phyloP scores from a whole-genome alignment of 2,797 vertebrate species.

The Diceros bicornis region DNA sequence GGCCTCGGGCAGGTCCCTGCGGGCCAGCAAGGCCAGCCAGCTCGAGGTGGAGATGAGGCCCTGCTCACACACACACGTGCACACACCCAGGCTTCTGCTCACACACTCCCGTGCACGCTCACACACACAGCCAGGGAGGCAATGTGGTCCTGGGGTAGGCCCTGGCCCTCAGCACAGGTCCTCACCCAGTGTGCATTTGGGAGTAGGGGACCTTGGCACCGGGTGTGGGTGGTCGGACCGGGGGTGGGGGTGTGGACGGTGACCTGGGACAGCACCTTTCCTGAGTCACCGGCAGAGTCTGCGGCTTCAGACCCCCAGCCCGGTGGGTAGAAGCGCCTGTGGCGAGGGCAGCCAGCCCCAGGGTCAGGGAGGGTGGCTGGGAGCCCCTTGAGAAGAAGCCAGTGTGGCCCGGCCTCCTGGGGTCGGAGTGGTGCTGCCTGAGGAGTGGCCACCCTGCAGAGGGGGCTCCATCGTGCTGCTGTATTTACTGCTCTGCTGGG shows the following conservation, averaged over 20 bases:
- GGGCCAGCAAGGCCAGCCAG: not conserved
- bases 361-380: not conserved
- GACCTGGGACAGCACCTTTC: fast-evolving
- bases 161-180: not conserved
- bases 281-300: fast-evolving
- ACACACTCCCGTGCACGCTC: fast-evolving
- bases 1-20: not conserved
- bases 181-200: fast-evolving
- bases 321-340: not conserved
- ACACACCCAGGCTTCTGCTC: too few relatives aligned
- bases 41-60: not conserved
- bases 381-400: not conserved
- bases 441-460: fast-evolving
- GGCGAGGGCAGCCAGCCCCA: not conserved
- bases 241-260: fast-evolving
- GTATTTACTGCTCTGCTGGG: fast-evolving
- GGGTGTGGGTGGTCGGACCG: fast-evolving
- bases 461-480: fast-evolving
- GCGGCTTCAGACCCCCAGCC: fast-evolving
- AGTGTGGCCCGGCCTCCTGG: not conserved
- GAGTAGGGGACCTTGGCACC: fast-evolving
- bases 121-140: not conserved
- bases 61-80: fast-evolving
- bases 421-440: not conserved
- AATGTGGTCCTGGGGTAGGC: fast-evolving